Evolutionary conservation across 2,113 vertebrate genomes (phyloP), one percentile per base, ranked within the genome.

Genomic region (Bubo bubo): DNA sequence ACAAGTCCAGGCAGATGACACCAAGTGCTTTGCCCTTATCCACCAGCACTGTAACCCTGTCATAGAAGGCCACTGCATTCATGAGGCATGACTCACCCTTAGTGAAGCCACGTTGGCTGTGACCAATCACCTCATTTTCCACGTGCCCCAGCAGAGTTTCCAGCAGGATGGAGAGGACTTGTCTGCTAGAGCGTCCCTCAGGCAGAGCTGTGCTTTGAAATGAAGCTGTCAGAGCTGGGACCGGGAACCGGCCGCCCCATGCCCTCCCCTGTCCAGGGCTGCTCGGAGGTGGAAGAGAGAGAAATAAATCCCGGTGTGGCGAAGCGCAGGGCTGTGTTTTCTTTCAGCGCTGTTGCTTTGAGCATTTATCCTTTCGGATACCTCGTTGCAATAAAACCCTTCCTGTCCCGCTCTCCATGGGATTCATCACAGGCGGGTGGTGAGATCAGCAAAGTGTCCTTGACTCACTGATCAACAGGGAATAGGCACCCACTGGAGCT

Each of bases 171-270:
- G 79, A 39, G 75, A 75, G 70, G 49, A 55, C 47, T 15, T 58
- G 37, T 11, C 15, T 21, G 52, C 27, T 16, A 5, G 16, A 74
- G 55, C 72, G 21, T 79, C 62, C 52, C 43, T 64, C 2, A 6
- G 47, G 77, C 77, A 45, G 45, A 14, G 30, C 14, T 12, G 47
- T 0, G 4, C 62, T 9, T 23, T 0, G 28, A 34, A 12, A 52
- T 0, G 37, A 7, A 22, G 77, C 16, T 62, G 43, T 8, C 0
- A 2, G 77, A 71, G 79, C 2, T 2, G 64, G 47, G 50, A 52
- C 14, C 4, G 34, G 81, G 14, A 56, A 34, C 8, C 0, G 4
- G 21, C 17, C 6, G 2, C 11, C 14, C 68, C 26, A 2, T 7
- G 45, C 4, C 67, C 66, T 58, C 3, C 0, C 50, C 43, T 0